Evolutionary conservation across 2,797 vertebrate genomes (phyloP).

Genomic region (Pygocentrus nattereri): DNA sequence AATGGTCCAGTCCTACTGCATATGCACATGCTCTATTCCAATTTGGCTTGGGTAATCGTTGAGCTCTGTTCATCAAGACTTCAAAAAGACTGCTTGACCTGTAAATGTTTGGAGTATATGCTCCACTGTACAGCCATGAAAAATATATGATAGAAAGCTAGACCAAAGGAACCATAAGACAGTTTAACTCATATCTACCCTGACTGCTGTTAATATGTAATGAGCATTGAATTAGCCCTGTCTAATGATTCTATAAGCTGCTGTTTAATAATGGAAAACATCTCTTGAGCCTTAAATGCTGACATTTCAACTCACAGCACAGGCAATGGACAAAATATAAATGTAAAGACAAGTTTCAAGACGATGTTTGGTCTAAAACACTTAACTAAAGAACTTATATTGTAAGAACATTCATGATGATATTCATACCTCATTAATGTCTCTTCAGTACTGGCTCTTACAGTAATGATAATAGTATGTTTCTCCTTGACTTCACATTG

Average conservation of each 20-base stretch:
- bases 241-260: conserved; percentile 63
- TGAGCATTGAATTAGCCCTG: conserved; percentile 55
- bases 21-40: neutral
- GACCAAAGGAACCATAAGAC: conserved; percentile 32
- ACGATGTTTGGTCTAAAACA: neutral
- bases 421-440: conserved; percentile 20
- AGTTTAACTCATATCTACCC: conserved; percentile 45
- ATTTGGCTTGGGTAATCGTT: neutral
- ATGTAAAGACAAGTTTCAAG: conserved; percentile 5
- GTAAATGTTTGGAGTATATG: neutral
- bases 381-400: neutral
- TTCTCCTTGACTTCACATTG: conserved; percentile 29
- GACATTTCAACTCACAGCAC: conserved; percentile 7
- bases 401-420: neutral
- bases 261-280: conserved; percentile 53
- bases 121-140: conserved; percentile 39
- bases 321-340: conserved; percentile 2
- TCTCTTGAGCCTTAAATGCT: conserved; percentile 21
- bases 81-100: conserved; percentile 4
- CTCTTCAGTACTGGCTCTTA: neutral
- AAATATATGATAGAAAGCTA: conserved; percentile 31
- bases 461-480: neutral
- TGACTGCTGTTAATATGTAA: conserved; percentile 62
- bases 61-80: neutral
- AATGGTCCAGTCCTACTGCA: neutral